These are phyloP conservation scores for Probaryconus sp. DNA, from an alignment of 1,140 invertebrate genomes.

Conservation along the genomic window DNA sequence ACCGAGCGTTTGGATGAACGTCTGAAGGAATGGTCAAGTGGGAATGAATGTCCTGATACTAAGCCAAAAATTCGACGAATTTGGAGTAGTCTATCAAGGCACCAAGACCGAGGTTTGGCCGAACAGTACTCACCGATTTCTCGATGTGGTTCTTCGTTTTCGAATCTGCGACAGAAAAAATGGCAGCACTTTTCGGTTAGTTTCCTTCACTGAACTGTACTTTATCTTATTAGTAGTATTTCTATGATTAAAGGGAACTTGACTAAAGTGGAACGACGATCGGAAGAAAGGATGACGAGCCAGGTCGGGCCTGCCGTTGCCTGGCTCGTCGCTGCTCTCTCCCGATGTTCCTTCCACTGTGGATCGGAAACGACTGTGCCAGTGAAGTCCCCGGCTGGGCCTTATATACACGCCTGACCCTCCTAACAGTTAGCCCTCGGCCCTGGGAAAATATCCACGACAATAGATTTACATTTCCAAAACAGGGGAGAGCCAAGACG, in stretches of 20 bases:
- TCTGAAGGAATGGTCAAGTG: no score
- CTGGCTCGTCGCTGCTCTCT: slow-evolving; percentile 32
- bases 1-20: no score
- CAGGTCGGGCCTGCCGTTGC: slow-evolving; percentile 64
- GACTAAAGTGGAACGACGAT: not conserved
- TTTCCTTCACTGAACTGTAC: slow-evolving; percentile 22
- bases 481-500: slow-evolving; percentile 29
- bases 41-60: slow-evolving; percentile 54
- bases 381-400: slow-evolving; percentile 16
- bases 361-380: slow-evolving; percentile 60
- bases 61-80: slow-evolving; percentile 59
- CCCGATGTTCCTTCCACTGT: slow-evolving; percentile 59
- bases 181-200: slow-evolving; percentile 65
- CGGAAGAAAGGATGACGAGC: slow-evolving; percentile 39
- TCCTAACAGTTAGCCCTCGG: slow-evolving; percentile 41
- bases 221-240: slow-evolving; percentile 10
- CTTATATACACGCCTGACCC: slow-evolving; percentile 66
- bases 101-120: slow-evolving; percentile 71
- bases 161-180: slow-evolving; percentile 70
- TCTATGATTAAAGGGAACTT: no score
- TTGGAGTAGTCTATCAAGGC: slow-evolving; percentile 77
- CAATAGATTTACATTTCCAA: slow-evolving; percentile 35
- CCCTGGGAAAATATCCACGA: slow-evolving; percentile 70
- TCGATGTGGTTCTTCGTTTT: slow-evolving; percentile 17
- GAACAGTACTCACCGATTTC: slow-evolving; percentile 69